Evolutionary conservation across 2,797 vertebrate species (phyloP), one percentile per base, ranked within the genome.

Genomic region (Diceros bicornis): DNA sequence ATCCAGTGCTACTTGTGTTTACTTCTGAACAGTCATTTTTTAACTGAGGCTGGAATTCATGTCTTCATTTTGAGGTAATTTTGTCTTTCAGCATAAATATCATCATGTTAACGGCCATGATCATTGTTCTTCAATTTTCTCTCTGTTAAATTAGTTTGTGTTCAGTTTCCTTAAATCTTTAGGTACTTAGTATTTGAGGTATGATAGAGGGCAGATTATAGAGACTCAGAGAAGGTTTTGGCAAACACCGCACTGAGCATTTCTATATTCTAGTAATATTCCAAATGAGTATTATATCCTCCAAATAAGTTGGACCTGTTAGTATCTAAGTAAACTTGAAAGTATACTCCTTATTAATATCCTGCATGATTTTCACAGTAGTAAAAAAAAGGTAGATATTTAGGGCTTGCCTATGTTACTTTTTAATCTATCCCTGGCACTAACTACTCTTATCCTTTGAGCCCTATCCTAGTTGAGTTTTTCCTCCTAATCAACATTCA

Each of bases 31-130:
- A 98, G 96, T 92, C 98, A 98, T 72, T 98, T 98, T 96, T 91
- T 98, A 97, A 99, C 98, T 97, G 99, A 99, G 98, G 98, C 98
- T 98, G 99, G 99, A 99, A 98, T 99, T 98, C 99, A 98, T 98
- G 98, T 99, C 99, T 98, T 99, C 98, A 96, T 99, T 98, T 98
- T 99, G 86, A 99, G 99, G 99, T 99, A 99, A 99, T 98, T 98
- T 98, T 55, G 72, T 96, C 72, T 91, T 64, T 86, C 44, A 52
- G 34, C 62, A 16, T 47, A 47, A 72, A 62, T 91, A 74, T 59
- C 74, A 37, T 74, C 32, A 29, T 94, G 16, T 59, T 89, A 82
- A 61, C 34, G 71, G 47, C 52, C 8, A 62, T 25, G 1, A 12
- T 41, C 9, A 14, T 37, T 81, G 47, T 75, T 64, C 52, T 50